Percentiles rank a stretch among this genome's conserved stretches.
phyloP scores from a whole-genome alignment of 2,797 vertebrate species.

The Anas flavirostris region DNA sequence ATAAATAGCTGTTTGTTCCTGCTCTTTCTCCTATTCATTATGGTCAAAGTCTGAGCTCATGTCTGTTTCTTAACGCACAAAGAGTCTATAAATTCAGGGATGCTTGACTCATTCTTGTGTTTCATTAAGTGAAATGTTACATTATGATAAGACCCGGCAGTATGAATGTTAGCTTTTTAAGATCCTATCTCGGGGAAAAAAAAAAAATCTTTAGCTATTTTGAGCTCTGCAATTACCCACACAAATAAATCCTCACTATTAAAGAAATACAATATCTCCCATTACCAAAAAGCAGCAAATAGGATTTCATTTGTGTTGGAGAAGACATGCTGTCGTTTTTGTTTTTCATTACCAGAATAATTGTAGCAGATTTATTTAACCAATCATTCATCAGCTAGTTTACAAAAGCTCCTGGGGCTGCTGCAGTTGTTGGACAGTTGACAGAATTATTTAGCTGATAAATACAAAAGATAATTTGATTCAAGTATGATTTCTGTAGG shows the following conservation, averaged over 20 bases:
- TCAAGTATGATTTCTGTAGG: slow-evolving; percentile 17
- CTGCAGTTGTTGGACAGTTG: slow-evolving; percentile 56
- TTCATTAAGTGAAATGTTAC: slow-evolving; percentile 71
- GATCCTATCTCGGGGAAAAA: slow-evolving; percentile 43
- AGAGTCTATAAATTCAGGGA: slow-evolving; percentile 77
- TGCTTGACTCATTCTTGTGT: slow-evolving; percentile 67
- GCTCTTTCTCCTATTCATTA: slow-evolving; percentile 73
- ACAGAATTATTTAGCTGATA: slow-evolving; percentile 66
- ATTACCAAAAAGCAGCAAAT: slow-evolving; percentile 54
- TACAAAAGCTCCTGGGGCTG: slow-evolving; percentile 55
- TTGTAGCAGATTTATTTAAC: slow-evolving; percentile 65
- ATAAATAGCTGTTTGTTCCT: slow-evolving; percentile 77
- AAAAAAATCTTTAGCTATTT: slow-evolving; percentile 35
- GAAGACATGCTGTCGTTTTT: slow-evolving; percentile 45
- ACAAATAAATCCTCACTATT: slow-evolving; percentile 60
- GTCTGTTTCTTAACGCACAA: slow-evolving; percentile 75
- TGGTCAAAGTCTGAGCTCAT: slow-evolving; percentile 79
- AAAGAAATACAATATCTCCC: slow-evolving; percentile 50
- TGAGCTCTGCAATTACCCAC: slow-evolving; percentile 36
- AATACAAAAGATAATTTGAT: slow-evolving; percentile 56
- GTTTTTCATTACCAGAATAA: slow-evolving; percentile 66
- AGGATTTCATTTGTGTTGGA: slow-evolving; percentile 55
- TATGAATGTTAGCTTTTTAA: slow-evolving; percentile 51
- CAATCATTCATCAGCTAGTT: slow-evolving; percentile 55
- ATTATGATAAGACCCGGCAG: slow-evolving; percentile 60